Evolutionary conservation across 2,113 vertebrate genomes (phyloP), one percentile per base, ranked within the genome.

Genomic region (Pristiophorus japonicus): DNA sequence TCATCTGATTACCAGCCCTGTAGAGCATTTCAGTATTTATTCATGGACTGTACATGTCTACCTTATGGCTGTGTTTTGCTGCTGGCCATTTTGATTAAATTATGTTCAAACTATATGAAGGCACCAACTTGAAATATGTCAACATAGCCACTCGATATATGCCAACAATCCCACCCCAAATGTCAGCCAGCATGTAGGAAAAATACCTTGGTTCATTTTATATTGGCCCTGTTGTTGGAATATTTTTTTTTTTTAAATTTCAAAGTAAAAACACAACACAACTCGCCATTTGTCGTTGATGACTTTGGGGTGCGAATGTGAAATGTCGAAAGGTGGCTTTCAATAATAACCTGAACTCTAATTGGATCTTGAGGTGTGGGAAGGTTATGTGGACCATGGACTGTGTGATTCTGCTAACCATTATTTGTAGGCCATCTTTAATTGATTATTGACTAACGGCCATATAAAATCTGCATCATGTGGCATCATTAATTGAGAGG

Each of bases 401-500:
- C 45, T 94, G 45, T 94, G 63, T 66, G 7, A 16, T 34, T 70
- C 63, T 73, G 42, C 51, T 47, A 94, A 51, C 45, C 93, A 73
- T 94, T 94, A 94, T 34, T 70, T 42, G 30, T 51, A 34, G 45
- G 66, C 93, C 42, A 14, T 94, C 63, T 34, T 45, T 94, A 94
- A 94, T 18, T 94, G 93, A 70, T 94, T 73, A 51, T 45, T 94
- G 66, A 94, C 45, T 4, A 70, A 70, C 14, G 3, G 42, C 66
- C 66, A 45, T 73, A 94, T 94, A 94, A 94, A 94, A 34, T 6
- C 65, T 70, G 11, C 8, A 51, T 51, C 93, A 94, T 34, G 38
- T 94, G 93, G 42, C 51, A 24, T 73, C 22, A 73, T 94, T 67
- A 94, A 70, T 70, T 59, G 47, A 90, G 30, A 90, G 87, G 87